These are phyloP conservation scores for Anisognathus igniventris DNA, from an alignment of 2,797 vertebrate genomes.

Conservation along the genomic window DNA sequence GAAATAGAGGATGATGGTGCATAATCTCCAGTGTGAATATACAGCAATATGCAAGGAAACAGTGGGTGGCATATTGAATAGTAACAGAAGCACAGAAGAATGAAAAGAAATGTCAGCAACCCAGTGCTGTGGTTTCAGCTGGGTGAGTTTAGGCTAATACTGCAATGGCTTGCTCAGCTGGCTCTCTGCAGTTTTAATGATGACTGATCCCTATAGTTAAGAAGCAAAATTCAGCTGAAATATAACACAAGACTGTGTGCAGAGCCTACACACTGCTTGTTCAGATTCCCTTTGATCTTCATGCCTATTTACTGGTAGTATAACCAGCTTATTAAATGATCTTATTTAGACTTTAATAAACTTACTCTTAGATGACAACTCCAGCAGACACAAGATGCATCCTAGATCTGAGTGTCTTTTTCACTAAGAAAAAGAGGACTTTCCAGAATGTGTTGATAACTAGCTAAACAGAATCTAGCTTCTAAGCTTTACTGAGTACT, in stretches of 20 bases:
- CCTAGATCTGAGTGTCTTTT: background rate
- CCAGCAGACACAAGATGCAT: background rate
- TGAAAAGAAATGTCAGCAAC: slow-evolving; percentile 29
- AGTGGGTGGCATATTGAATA: background rate
- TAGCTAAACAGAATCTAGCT: background rate
- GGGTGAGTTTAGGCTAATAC: background rate
- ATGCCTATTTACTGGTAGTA: background rate
- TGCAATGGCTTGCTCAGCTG: slow-evolving; percentile 37
- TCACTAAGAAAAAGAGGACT: background rate
- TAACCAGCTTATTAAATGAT: background rate
- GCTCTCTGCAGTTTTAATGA: slow-evolving; percentile 44
- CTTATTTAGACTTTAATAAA: background rate
- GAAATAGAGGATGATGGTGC: background rate
- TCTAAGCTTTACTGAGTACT: background rate
- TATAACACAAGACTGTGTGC: background rate
- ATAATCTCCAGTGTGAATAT: background rate
- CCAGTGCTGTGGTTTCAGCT: slow-evolving; percentile 17
- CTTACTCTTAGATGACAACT: background rate
- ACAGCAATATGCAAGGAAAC: background rate
- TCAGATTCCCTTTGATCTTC: slow-evolving; percentile 18
- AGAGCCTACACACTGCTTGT: background rate
- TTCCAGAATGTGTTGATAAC: background rate
- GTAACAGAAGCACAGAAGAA: background rate
- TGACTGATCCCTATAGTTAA: slow-evolving; percentile 14
- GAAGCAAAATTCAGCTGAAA: slow-evolving; percentile 10